A percentile compares a stretch with the other conserved stretches of the same genome.
These are phyloP conservation scores for Anomalospiza imberbis DNA, from an alignment of 2,797 vertebrate species.

Conservation along the genomic window DNA sequence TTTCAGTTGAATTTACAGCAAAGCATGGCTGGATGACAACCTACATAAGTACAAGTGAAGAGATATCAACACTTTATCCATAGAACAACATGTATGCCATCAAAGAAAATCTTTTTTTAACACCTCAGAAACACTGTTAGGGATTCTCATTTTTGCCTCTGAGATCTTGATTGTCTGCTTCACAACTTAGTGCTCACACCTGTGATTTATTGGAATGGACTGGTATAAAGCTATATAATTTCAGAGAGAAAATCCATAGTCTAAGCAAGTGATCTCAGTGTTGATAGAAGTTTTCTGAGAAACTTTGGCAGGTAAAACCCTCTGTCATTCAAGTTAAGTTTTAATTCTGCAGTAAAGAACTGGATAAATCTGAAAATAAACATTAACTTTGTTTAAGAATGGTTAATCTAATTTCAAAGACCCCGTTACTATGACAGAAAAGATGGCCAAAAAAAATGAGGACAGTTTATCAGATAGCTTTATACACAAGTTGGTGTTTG, in stretches of 20 bases:
- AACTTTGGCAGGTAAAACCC: background rate
- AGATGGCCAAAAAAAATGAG: background rate
- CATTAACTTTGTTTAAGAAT: background rate
- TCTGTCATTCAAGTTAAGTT: background rate
- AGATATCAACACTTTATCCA: conserved; percentile 4
- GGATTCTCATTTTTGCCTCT: conserved; percentile 51
- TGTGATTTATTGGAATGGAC: conserved; percentile 28
- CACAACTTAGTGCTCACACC: conserved; percentile 22
- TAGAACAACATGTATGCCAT: conserved; percentile 32
- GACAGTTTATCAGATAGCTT: background rate
- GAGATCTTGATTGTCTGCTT: conserved; percentile 7
- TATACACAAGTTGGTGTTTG: background rate
- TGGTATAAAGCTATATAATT: conserved; percentile 8
- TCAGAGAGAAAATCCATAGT: conserved; percentile 24
- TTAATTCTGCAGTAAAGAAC: background rate
- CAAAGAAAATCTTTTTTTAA: conserved; percentile 38
- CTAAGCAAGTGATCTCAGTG: background rate
- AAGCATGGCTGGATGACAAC: background rate
- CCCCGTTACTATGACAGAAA: background rate
- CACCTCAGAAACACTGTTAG: conserved; percentile 40
- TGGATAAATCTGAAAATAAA: background rate
- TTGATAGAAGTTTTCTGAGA: conserved; percentile 20
- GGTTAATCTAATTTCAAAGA: background rate
- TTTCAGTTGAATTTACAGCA: background rate
- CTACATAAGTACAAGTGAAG: background rate